phyloP scores from a whole-genome alignment of 2,113 vertebrate species.

The Phrynosoma blainvillii region DNA sequence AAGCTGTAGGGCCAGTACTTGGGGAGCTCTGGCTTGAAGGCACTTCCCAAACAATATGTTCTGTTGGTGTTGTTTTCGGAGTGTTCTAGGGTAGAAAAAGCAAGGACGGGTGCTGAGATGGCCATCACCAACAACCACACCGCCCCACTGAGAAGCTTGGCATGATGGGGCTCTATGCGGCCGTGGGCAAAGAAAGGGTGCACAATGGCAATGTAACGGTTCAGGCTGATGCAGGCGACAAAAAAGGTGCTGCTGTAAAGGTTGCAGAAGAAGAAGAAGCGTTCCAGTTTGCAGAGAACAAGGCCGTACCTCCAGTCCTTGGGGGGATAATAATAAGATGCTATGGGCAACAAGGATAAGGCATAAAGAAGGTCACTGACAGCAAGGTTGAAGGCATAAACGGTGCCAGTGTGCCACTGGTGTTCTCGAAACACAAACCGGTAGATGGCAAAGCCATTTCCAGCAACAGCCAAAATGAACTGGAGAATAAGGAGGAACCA shows the following conservation, averaged over 20 bases:
- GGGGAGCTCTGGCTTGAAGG: accelerated
- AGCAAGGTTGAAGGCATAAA: conserved; percentile 82
- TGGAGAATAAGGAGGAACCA: conserved; percentile 45
- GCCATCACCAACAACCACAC: conserved; percentile 73
- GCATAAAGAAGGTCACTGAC: conserved; percentile 82
- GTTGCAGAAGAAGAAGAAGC: conserved; percentile 85
- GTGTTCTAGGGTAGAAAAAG: neutral
- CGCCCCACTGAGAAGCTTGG: conserved; percentile 62
- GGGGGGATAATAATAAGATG: conserved; percentile 67
- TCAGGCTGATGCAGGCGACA: conserved; percentile 84
- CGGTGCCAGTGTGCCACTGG: conserved; percentile 78
- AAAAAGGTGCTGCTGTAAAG: conserved; percentile 81
- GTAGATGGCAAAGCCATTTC: conserved; percentile 60
- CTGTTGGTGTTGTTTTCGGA: accelerated
- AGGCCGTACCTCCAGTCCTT: conserved; percentile 78
- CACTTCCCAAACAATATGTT: conserved; percentile 62
- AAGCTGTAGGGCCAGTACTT: conserved; percentile 68
- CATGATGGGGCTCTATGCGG: conserved; percentile 66
- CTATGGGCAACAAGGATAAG: conserved; percentile 79
- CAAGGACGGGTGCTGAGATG: conserved; percentile 74
- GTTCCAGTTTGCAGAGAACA: conserved; percentile 75
- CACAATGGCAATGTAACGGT: conserved; percentile 79
- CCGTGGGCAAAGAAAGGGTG: conserved; percentile 78
- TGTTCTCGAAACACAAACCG: neutral
- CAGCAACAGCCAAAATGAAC: conserved; percentile 34